Percentiles rank a stretch among this genome's conserved stretches.
Evolutionary conservation across 2,888 invertebrate genomes (phyloP).

Genomic region (Amphipoea lucens): DNA sequence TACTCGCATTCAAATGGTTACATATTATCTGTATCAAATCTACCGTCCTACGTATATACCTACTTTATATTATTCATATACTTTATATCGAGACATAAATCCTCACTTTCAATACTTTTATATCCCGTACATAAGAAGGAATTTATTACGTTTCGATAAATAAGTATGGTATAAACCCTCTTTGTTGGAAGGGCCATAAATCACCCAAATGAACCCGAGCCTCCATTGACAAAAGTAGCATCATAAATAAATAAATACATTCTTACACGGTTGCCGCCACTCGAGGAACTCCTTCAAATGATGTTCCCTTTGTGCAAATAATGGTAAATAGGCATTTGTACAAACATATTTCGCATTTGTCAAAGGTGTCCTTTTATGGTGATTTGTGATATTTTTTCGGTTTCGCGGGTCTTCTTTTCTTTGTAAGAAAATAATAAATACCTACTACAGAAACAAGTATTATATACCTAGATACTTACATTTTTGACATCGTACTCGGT

Average conservation of each 20-base stretch:
- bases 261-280: conserved; percentile 74
- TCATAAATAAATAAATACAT: conserved; percentile 86
- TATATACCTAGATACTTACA: too few species aligned
- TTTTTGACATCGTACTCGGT: background rate
- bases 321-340: conserved; percentile 72
- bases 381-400: conserved; percentile 57
- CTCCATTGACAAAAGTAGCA: conserved; percentile 84
- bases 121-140: conserved; percentile 75
- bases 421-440: conserved; percentile 30
- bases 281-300: conserved; percentile 74
- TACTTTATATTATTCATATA: conserved; percentile 50
- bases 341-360: conserved; percentile 67
- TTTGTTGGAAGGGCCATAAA: conserved; percentile 84
- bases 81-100: conserved; percentile 68
- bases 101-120: conserved; percentile 71
- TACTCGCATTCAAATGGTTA: background rate
- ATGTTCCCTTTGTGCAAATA: conserved; percentile 74
- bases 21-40: conserved; percentile 4
- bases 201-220: conserved; percentile 83
- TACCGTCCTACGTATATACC: background rate
- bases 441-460: background rate
- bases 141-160: conserved; percentile 85
- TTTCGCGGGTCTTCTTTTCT: conserved; percentile 27
- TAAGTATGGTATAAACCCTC: conserved; percentile 80
- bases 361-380: conserved; percentile 61